Base-by-base conservation (phyloP, 2,113 vertebrate genomes). In the Podilymbus podiceps region DNA sequence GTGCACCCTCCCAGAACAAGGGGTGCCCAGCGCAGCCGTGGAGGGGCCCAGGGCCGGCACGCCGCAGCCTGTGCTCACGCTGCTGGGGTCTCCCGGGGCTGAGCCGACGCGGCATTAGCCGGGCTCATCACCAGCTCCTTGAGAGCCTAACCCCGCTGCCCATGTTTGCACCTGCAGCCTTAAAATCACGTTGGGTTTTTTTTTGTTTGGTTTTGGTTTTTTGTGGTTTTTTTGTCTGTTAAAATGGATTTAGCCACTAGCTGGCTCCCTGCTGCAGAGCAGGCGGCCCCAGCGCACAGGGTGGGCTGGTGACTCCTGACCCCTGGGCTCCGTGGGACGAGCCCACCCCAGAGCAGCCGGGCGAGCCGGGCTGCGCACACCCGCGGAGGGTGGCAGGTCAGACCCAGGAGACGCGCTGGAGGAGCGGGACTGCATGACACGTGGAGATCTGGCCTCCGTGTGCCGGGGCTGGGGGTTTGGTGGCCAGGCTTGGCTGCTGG, bases 331-430 rank as follows among this genome's bases (percentile, higher is more conserved):
- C n/a, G n/a, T n/a, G n/a, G n/a, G n/a, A n/a, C 42, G 10, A 46
- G 7, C 11, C 42, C 53, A 31, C 49, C 72, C 42, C 15, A 14
- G 72, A 19, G 62, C 1, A 33, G 49, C 74, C 2, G 5, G 50
- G 15, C 4, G 15, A 33, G n/a, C n/a, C 15, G 1, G 6, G n/a
- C 4, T 5, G 8, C 53, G 16, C 24, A 7, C 35, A 20, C 0
- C n/a, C 20, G 0, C n/a, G 0, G 50, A 30, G 78, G 56, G 49
- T 38, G 8, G 63, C 0, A 14, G 23, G 27, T 19, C 2, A 3
- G 52, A 19, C 6, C 21, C 60, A 8, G 60, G 60, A 8, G 15
- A 17, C 2, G 6, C 6, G 30, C 2, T 7, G 53, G 24, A 49
- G 22, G 49, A 9, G 49, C 7, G 3, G 68, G 52, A 53, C 47